Conservation (phyloP, 2,113 vertebrate genomes). For the Oplegnathus fasciatus region DNA sequence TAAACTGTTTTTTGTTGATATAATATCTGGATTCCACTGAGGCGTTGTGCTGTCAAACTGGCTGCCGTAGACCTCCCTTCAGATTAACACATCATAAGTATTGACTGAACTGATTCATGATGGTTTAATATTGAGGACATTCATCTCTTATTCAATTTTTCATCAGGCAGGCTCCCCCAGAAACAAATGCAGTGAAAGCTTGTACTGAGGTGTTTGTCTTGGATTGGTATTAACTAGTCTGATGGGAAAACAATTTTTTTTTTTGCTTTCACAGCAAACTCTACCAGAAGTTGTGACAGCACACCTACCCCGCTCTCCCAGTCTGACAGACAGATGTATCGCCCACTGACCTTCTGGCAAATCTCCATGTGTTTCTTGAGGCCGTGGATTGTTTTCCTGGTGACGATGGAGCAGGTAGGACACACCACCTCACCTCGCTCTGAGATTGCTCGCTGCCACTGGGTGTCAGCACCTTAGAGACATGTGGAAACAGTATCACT, state of each 20-base stretch:
- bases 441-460: conserved; percentile 91
- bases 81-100: neutral
- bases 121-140: neutral
- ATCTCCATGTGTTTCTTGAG: conserved; percentile 99
- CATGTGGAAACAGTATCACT: neutral
- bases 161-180: neutral
- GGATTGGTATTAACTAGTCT: neutral
- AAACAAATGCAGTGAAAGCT: neutral
- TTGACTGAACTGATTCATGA: neutral
- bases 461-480: conserved; percentile 84
- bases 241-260: neutral
- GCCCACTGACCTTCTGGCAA: conserved; percentile 92
- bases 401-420: conserved; percentile 92
- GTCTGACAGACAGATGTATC: neutral
- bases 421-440: conserved; percentile 94
- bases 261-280: neutral
- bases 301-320: neutral
- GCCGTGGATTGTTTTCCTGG: conserved; percentile 93
- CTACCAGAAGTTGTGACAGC: neutral
- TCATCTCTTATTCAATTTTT: neutral
- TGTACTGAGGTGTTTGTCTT: neutral
- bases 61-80: neutral
- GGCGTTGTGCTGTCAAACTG: neutral
- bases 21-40: neutral
- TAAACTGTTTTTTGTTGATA: conserved; percentile 1